phyloP scores from a whole-genome alignment of 2,113 vertebrate genomes.

The Atlantisia rogersi region DNA sequence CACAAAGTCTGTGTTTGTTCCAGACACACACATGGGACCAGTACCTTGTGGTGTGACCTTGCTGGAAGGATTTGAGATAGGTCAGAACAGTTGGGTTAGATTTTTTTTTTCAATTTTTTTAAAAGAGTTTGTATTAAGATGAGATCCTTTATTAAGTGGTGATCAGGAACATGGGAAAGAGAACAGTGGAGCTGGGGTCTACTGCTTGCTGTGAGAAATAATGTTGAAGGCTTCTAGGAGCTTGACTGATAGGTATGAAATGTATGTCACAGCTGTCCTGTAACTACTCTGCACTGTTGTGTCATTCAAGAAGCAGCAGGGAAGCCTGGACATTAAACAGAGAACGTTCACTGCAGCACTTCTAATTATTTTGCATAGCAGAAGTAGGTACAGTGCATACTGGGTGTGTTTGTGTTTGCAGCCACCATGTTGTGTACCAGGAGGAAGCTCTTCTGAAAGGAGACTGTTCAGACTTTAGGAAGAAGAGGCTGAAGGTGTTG shows the following conservation, averaged over 20 bases:
- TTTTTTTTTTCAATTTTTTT: not conserved
- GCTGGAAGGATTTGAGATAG: not conserved
- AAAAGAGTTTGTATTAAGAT: not conserved
- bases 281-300: not conserved
- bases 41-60: not conserved
- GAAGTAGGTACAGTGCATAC: not conserved
- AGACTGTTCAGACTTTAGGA: not conserved
- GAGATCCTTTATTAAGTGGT: not conserved
- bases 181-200: not conserved
- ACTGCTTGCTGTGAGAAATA: not conserved
- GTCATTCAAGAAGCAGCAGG: not conserved
- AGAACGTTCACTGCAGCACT: not conserved
- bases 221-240: not conserved
- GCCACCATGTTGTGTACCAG: not conserved
- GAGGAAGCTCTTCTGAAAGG: not conserved
- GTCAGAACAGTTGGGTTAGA: not conserved
- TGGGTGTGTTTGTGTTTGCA: not conserved
- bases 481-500: not conserved
- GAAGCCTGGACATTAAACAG: not conserved
- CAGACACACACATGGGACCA: rapidly evolving
- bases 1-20: not conserved
- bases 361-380: not conserved
- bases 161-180: not conserved
- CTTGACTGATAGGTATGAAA: not conserved
- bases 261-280: not conserved